phyloP scores from a whole-genome alignment of 2,113 vertebrate species.

The Vireo altiloquus region DNA sequence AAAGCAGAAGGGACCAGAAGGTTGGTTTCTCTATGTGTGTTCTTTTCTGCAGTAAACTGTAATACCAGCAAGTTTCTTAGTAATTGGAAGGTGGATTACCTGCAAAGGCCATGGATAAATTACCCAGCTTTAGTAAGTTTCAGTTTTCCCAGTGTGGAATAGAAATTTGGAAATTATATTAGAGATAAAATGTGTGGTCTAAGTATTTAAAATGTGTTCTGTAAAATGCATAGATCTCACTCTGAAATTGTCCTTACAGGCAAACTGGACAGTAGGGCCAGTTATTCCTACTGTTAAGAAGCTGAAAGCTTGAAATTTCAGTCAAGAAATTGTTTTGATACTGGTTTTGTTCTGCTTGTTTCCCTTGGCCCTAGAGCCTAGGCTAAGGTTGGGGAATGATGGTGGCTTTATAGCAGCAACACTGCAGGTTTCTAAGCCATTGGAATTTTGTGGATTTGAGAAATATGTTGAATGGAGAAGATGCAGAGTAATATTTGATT shows the following conservation, averaged over 20 bases:
- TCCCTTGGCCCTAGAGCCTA: not conserved
- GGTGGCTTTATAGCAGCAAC: not conserved
- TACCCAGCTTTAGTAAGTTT: not conserved
- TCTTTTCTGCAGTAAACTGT: not conserved
- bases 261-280: not conserved
- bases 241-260: not conserved
- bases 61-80: not conserved
- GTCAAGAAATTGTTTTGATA: not conserved
- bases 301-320: not conserved
- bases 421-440: not conserved
- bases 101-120: not conserved
- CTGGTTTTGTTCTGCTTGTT: not conserved
- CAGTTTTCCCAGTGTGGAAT: not conserved
- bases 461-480: not conserved
- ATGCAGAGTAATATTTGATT: not conserved
- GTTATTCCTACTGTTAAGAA: not conserved
- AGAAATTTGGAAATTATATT: not conserved
- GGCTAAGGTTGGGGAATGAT: not conserved
- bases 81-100: not conserved
- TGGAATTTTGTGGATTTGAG: not conserved
- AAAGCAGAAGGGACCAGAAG: constrained; percentile 90
- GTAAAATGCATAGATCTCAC: not conserved
- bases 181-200: rapidly evolving
- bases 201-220: not conserved
- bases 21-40: constrained; percentile 58